Evolutionary conservation across 2,113 vertebrate genomes (phyloP), one percentile per base, ranked within the genome.

Genomic region (Mungos mungo): DNA sequence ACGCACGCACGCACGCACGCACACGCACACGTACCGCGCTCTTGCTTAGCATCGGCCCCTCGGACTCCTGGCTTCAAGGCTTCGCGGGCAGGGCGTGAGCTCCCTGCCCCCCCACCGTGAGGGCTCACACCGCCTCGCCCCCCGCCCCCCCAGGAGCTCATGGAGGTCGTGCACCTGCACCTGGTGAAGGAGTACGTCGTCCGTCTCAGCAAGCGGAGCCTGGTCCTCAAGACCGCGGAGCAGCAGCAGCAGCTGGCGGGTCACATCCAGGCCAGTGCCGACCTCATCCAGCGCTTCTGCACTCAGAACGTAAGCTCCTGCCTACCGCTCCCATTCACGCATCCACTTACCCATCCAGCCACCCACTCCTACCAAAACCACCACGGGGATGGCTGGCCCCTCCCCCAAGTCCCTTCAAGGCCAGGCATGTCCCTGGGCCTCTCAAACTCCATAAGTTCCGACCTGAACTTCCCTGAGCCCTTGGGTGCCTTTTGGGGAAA

Each of bases 161-260:
- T 99, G 41, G 98, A 98, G 92, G 97, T 69, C 0, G 94, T 99
- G 18, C 97, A 98, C 0, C 2, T 98, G 60, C 94, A 84, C 86
- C 97, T 99, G 97, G 99, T 99, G 81, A 98, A 98, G 81, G 98
- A 99, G 60, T 99, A 99, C 86, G 98, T 99, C 0, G 93, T 95
- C 92, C 99, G 98, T 96, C 98, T 99, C 96, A 97, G 99, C 97
- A 99, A 98, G 97, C 99, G 97, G 76, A 99, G 98, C 90, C 95
- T 98, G 81, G 99, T 97, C 89, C 97, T 99, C 96, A 99, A 98
- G 98, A 97, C 90, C 0, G 88, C 93, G 0, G 95, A 98, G 7
- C 98, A 97, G 92, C 99, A 99, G 98, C 98, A 99, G 93, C 97
- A 92, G 6, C 97, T 99, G 92, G 99, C 99, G 0, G 33, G 82